Evolutionary conservation across 2,113 vertebrate genomes (phyloP).

Genomic region (Ictidomys tridecemlineatus): DNA sequence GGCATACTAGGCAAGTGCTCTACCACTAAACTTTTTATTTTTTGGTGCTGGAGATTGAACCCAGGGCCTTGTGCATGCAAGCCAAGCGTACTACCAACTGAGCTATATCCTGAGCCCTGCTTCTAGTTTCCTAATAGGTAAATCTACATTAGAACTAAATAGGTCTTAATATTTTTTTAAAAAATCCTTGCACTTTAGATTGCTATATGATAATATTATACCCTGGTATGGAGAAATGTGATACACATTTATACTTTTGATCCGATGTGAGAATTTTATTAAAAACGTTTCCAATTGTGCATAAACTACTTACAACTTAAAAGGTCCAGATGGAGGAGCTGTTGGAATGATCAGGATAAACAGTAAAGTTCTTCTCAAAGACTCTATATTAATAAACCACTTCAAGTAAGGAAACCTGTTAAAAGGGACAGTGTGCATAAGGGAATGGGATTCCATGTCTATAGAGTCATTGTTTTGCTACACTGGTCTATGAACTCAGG

Average conservation of each 20-base stretch:
- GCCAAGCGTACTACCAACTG: not conserved
- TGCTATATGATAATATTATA: not conserved
- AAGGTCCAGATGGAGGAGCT: not conserved
- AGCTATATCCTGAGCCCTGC: not conserved
- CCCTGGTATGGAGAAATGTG: not conserved
- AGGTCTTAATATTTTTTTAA: not conserved
- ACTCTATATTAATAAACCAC: not conserved
- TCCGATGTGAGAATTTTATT: not conserved
- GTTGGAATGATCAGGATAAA: not conserved
- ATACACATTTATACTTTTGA: not conserved
- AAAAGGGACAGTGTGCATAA: not conserved
- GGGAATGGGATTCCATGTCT: not conserved
- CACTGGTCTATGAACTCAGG: not conserved
- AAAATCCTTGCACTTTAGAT: not conserved
- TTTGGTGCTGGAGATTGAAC: too few relatives aligned
- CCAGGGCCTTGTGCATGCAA: too few relatives aligned
- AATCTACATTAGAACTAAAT: conserved; percentile 54
- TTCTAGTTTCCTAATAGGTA: not conserved
- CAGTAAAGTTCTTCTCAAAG: not conserved
- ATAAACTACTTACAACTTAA: not conserved
- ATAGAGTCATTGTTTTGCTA: not conserved
- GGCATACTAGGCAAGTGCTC: not conserved
- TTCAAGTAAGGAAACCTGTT: not conserved
- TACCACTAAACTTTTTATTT: too few relatives aligned
- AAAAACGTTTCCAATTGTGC: not conserved